Conservation (phyloP, 2,113 vertebrate species). For the Tinamus guttatus region DNA sequence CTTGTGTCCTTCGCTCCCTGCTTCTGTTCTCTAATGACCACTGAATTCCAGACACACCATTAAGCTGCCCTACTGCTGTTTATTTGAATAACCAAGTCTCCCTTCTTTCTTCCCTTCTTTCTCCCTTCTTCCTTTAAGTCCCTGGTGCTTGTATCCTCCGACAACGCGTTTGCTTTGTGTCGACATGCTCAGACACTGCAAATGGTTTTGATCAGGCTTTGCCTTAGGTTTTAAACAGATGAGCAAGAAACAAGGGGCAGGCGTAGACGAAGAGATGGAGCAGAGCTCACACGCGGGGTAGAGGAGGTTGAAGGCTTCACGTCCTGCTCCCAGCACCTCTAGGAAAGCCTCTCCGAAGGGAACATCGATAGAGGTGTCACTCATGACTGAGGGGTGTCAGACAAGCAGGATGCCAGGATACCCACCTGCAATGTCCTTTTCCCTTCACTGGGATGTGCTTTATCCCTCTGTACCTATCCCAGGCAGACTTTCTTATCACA, state of each 20-base stretch:
- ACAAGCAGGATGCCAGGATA: not conserved
- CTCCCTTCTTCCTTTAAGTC: not conserved
- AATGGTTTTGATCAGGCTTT: not conserved
- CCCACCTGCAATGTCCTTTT: not conserved
- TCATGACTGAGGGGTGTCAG: no score
- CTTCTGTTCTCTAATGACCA: not conserved
- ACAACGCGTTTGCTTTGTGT: not conserved
- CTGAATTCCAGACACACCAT: not conserved
- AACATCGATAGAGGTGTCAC: not conserved
- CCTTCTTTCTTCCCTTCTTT: not conserved
- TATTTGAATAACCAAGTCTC: not conserved
- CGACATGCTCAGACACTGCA: not conserved
- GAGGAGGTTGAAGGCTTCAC: not conserved
- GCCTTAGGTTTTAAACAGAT: not conserved
- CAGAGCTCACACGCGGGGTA: not conserved
- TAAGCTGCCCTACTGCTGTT: not conserved
- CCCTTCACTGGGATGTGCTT: not conserved
- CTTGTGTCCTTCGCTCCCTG: not conserved
- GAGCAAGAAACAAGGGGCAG: not conserved
- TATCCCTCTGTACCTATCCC: not conserved
- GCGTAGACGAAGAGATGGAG: not conserved
- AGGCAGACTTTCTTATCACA: not conserved
- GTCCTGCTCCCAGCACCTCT: not conserved
- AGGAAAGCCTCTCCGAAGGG: not conserved
- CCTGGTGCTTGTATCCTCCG: not conserved